phyloP scores from a whole-genome alignment of 2,888 invertebrate genomes.

The Acholoe squamosa region DNA sequence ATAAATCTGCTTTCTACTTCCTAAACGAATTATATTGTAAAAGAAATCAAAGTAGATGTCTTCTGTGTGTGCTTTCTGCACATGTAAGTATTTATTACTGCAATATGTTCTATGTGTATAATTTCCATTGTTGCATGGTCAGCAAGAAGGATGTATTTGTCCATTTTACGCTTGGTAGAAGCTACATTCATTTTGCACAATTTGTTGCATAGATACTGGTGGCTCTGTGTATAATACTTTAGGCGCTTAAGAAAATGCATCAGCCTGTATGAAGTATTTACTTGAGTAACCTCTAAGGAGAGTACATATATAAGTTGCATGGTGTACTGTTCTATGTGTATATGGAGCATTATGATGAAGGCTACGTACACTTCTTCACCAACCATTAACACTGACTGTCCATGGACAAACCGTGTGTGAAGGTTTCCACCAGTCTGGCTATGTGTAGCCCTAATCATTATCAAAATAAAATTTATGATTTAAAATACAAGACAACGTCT shows the following conservation, averaged over 20 bases:
- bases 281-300: too few species aligned
- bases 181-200: slow-evolving; percentile 26
- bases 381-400: not conserved
- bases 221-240: not conserved
- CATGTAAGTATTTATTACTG: not conserved
- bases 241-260: too few species aligned
- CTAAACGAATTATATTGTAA: not conserved
- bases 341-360: slow-evolving; percentile 12
- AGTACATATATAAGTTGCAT: not conserved
- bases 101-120: slow-evolving; percentile 39
- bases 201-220: not conserved
- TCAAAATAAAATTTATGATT: slow-evolving; percentile 55
- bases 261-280: too few species aligned
- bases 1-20: not conserved
- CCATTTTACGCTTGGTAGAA: slow-evolving; percentile 36
- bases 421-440: slow-evolving; percentile 20
- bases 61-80: not conserved
- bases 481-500: not conserved
- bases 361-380: not conserved
- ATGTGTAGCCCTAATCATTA: slow-evolving; percentile 37
- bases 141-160: not conserved
- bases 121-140: slow-evolving; percentile 44
- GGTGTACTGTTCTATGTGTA: slow-evolving; percentile 18
- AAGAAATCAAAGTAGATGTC: slow-evolving; percentile 41
- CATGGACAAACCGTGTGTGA: not conserved